phyloP scores from a whole-genome alignment of 2,797 vertebrate species.

The Botia almorhae region DNA sequence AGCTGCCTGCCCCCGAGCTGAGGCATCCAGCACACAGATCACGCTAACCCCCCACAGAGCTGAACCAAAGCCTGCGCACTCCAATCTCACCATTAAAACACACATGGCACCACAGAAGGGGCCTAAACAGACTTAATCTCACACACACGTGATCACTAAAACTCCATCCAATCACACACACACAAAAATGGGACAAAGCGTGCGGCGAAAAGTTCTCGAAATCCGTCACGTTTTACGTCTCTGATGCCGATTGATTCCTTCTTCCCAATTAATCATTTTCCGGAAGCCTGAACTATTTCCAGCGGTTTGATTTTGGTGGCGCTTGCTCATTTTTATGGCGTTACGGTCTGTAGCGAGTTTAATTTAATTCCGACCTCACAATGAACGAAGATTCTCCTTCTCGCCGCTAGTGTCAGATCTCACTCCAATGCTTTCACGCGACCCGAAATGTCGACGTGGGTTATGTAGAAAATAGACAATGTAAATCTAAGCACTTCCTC shows the following conservation, averaged over 20 bases:
- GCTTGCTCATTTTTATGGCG: not conserved
- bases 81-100: constrained; percentile 33
- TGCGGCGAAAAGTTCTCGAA: not conserved
- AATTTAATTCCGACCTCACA: constrained; percentile 36
- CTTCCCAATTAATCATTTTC: not conserved
- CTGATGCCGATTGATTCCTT: not conserved
- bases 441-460: constrained; percentile 6
- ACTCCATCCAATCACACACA: not conserved
- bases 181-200: not conserved
- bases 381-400: constrained; percentile 35
- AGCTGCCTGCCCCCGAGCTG: constrained; percentile 15
- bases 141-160: not conserved
- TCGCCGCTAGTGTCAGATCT: not conserved
- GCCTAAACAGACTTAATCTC: constrained; percentile 19
- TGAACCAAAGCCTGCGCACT: constrained; percentile 27
- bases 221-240: not conserved
- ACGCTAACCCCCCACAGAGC: constrained; percentile 14
- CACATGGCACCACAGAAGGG: constrained; percentile 14
- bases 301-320: constrained; percentile 19
- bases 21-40: constrained; percentile 27
- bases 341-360: not conserved
- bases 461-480: constrained; percentile 36
- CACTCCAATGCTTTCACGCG: constrained; percentile 16
- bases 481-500: constrained; percentile 33
- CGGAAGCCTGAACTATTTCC: not conserved